Conservation (phyloP, 2,888 invertebrate genomes). For the Noctua janthina region DNA sequence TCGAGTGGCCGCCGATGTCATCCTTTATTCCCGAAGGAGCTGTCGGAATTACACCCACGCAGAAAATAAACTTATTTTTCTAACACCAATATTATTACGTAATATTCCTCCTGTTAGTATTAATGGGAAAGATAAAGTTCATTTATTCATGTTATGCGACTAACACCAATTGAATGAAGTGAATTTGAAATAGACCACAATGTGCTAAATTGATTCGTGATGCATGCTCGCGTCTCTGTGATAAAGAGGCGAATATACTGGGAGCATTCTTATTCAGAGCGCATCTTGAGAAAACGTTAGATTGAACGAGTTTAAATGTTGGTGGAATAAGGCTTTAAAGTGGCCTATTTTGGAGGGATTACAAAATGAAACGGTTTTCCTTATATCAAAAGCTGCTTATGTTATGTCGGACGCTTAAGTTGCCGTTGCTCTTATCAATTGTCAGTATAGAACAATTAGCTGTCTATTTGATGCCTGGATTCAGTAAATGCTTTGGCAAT, state of each 20-base stretch:
- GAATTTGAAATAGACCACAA: slow-evolving; percentile 70
- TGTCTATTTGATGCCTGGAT: neutral
- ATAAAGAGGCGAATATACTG: slow-evolving; percentile 54
- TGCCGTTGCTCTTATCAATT: neutral
- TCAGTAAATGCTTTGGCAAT: neutral
- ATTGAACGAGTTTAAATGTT: slow-evolving; percentile 20
- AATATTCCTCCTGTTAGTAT: slow-evolving; percentile 40
- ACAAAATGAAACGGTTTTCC: neutral
- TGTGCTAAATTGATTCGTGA: slow-evolving; percentile 73
- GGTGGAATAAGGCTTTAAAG: neutral
- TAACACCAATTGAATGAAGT: slow-evolving; percentile 58
- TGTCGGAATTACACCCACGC: slow-evolving; percentile 44
- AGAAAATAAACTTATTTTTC: slow-evolving; percentile 46
- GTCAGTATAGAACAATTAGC: neutral
- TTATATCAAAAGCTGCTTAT: neutral
- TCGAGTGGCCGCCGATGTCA: slow-evolving; percentile 58
- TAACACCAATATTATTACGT: slow-evolving; percentile 37
- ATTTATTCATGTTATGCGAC: slow-evolving; percentile 52
- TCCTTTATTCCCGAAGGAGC: slow-evolving; percentile 55
- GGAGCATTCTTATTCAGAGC: slow-evolving; percentile 30
- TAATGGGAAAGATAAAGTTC: slow-evolving; percentile 45
- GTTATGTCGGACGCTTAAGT: neutral
- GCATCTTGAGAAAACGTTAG: slow-evolving; percentile 7
- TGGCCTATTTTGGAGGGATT: neutral
- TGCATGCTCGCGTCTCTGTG: slow-evolving; percentile 60